A percentile compares a stretch with the other conserved stretches of the same genome.
phyloP scores from a whole-genome alignment of 2,113 vertebrate species.

The Pangasianodon gigas region DNA sequence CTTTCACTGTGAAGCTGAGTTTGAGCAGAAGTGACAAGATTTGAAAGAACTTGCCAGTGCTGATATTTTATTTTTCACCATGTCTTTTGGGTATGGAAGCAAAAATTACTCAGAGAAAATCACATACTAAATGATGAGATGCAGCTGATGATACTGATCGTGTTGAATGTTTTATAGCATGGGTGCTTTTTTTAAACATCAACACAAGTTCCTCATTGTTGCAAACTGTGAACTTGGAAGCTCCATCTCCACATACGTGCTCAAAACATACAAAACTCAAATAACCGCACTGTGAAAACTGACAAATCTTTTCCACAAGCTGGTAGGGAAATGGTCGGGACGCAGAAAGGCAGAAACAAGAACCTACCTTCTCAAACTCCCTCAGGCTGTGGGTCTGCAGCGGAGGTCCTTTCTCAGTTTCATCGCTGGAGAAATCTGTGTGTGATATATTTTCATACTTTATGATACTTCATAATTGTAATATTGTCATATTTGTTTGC shows the following conservation, averaged over 20 bases:
- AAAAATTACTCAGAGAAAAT: background rate
- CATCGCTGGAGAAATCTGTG: slow-evolving; percentile 74
- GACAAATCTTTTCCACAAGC: slow-evolving; percentile 22
- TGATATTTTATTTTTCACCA: slow-evolving; percentile 24
- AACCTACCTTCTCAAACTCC: slow-evolving; percentile 87
- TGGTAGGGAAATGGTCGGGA: background rate
- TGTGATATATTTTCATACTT: slow-evolving; percentile 58
- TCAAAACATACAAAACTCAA: background rate
- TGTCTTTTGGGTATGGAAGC: background rate
- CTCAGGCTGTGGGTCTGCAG: slow-evolving; percentile 83
- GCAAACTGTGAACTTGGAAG: background rate
- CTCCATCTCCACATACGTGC: background rate
- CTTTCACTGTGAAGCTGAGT: background rate
- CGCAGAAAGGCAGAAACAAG: background rate
- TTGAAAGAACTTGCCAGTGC: slow-evolving; percentile 33
- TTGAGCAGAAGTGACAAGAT: slow-evolving; percentile 34
- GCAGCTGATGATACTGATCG: background rate
- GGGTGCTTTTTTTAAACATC: background rate
- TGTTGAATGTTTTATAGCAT: background rate
- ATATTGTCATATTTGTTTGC: background rate
- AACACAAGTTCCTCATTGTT: background rate
- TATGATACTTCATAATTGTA: background rate
- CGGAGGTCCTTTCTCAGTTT: slow-evolving; percentile 67
- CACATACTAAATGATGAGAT: background rate
- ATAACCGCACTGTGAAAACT: background rate